These are phyloP conservation scores for Tupaia tana DNA, from an alignment of 2,113 vertebrate genomes.

Conservation along the genomic window DNA sequence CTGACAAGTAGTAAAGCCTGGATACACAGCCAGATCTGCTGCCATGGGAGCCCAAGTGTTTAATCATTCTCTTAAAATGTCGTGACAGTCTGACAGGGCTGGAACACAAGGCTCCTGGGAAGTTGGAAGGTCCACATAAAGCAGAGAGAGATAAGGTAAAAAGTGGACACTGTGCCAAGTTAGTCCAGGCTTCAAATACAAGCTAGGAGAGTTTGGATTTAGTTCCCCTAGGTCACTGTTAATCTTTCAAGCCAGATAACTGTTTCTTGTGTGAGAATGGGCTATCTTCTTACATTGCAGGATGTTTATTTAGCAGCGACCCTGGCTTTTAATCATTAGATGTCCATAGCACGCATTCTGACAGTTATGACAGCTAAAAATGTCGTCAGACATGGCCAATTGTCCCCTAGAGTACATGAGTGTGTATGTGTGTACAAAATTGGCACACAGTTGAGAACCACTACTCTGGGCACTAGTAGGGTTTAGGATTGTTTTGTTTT, in stretches of 20 bases:
- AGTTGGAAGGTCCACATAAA: background rate
- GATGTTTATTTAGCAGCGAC: conserved; percentile 38
- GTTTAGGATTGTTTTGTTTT: background rate
- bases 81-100: background rate
- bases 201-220: background rate
- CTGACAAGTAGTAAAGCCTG: background rate
- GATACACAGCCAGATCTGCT: background rate
- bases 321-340: conserved; percentile 4
- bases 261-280: background rate
- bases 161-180: background rate
- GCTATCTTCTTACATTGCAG: background rate
- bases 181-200: background rate
- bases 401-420: background rate
- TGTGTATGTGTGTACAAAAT: background rate
- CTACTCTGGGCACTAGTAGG: background rate
- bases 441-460: background rate
- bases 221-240: background rate
- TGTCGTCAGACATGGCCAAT: background rate
- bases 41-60: background rate
- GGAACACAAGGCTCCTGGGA: background rate
- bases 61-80: background rate
- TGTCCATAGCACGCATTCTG: background rate
- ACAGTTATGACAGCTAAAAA: conserved; percentile 26
- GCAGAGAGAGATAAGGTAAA: background rate
- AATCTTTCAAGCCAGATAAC: background rate